Conservation (phyloP, 2,113 vertebrate species). For the Psammodynastes pulverulentus region DNA sequence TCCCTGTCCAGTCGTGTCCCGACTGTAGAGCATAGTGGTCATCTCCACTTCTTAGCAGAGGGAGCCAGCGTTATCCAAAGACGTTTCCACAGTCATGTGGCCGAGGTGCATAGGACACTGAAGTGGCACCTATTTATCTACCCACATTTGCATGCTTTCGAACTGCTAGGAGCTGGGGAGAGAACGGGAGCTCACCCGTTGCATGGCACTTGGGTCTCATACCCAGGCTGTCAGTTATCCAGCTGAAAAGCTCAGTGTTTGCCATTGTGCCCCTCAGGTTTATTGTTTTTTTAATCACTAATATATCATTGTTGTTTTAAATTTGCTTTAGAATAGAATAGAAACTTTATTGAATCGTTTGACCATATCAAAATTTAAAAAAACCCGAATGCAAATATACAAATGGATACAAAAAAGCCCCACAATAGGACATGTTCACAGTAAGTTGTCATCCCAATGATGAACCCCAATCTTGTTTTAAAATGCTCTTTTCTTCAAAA, state of each 20-base stretch:
- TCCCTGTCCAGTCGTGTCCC: neutral
- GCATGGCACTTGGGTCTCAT: neutral
- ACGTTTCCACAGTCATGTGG: neutral
- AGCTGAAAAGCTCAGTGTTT: neutral
- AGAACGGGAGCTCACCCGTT: neutral
- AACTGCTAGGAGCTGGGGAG: neutral
- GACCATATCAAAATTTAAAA: neutral
- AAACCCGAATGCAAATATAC: neutral
- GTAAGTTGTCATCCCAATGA: neutral
- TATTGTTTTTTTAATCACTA: neutral
- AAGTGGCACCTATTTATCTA: neutral
- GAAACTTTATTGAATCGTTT: neutral
- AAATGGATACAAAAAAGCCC: neutral
- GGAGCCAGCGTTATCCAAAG: neutral
- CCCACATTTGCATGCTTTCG: neutral
- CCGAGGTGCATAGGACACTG: neutral
- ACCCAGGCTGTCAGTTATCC: neutral
- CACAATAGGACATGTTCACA: neutral
- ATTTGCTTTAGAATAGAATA: neutral
- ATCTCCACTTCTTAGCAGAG: neutral
- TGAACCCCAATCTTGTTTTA: neutral
- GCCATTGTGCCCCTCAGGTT: neutral
- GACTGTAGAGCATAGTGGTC: neutral
- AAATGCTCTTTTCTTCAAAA: neutral
- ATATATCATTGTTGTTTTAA: neutral